Evolutionary conservation across 2,888 invertebrate species (phyloP), one percentile per base, ranked within the genome.

Genomic region (Andrena praecox): DNA sequence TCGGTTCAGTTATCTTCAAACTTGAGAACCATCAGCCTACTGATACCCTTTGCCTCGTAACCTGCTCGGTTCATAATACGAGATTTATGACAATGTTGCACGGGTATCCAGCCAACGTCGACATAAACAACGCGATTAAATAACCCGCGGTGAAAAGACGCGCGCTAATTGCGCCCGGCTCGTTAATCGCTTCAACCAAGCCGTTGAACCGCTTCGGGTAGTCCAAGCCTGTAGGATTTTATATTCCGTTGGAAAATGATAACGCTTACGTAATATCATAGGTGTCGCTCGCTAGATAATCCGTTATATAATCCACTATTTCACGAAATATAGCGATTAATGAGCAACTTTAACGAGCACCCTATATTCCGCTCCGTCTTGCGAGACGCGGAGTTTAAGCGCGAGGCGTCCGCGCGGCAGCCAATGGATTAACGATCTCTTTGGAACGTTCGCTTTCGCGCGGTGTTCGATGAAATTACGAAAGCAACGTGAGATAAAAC

Each of bases 251-350:
- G 42, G 67, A 56, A 72, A 66, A 56, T 68, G 48, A 29, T 56
- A 67, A 59, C 72, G 60, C 54, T 79, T 62, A 64, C 67, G n/a
- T 56, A 66, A 16, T 54, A 68, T 29, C 67, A 33, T 68, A 66
- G 24, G 64, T 20, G 70, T 33, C 56, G 24, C 33, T 50, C 12
- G 59, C 27, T 29, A 48, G 50, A 69, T 79, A 69, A 33, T 50
- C 48, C 56, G 54, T 64, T 76, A 77, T 84, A 62, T 76, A 69
- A 33, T 54, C 27, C 35, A 54, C 66, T 76, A 80, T 77, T 60
- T 63, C 29, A 27, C 60, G 50, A 84, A 77, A 76, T 71, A 68
- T 73, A 75, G 67, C 73, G 84, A 86, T 85, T 84, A 80, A 56
- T 68, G 42, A 42, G 71, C 6, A 29, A 29, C 31, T 54, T 24